These are phyloP conservation scores for Neuroscelio doddi DNA, from an alignment of 2,888 invertebrate species.

Conservation along the genomic window DNA sequence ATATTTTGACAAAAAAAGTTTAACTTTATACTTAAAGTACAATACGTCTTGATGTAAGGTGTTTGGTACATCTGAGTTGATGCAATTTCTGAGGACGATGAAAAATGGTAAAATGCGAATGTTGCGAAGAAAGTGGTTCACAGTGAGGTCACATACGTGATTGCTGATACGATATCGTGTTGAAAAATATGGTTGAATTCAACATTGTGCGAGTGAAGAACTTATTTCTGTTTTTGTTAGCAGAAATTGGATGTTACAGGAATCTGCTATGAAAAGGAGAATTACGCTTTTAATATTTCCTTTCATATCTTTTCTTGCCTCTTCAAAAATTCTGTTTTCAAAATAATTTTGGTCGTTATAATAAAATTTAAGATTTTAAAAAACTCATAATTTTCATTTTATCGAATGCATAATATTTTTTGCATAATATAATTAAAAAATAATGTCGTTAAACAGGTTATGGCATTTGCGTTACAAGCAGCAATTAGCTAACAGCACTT, in stretches of 20 bases:
- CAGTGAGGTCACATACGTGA: constrained; percentile 26
- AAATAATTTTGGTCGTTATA: not conserved
- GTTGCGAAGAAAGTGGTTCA: constrained; percentile 37
- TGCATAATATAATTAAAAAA: no score
- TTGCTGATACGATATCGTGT: constrained; percentile 32
- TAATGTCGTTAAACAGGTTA: no score
- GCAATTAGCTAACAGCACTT: no score
- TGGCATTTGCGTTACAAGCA: no score
- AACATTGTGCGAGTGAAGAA: constrained; percentile 15
- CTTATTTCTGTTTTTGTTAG: constrained; percentile 1
- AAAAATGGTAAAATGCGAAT: constrained; percentile 21
- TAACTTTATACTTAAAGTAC: no score
- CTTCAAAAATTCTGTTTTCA: not conserved
- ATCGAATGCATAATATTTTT: no score
- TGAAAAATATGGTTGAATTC: constrained; percentile 18
- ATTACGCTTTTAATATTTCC: not conserved
- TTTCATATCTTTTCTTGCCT: not conserved
- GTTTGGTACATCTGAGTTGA: constrained; percentile 25
- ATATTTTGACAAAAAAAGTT: no score
- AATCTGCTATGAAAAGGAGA: constrained; percentile 6
- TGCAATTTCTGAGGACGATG: constrained; percentile 34
- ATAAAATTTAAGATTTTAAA: no score
- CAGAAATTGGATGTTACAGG: constrained; percentile 2
- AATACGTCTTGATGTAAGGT: constrained; percentile 1
- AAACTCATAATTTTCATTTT: no score